Evolutionary conservation across 2,113 vertebrate genomes (phyloP), one percentile per base, ranked within the genome.

Genomic region (Nycticebus coucang): DNA sequence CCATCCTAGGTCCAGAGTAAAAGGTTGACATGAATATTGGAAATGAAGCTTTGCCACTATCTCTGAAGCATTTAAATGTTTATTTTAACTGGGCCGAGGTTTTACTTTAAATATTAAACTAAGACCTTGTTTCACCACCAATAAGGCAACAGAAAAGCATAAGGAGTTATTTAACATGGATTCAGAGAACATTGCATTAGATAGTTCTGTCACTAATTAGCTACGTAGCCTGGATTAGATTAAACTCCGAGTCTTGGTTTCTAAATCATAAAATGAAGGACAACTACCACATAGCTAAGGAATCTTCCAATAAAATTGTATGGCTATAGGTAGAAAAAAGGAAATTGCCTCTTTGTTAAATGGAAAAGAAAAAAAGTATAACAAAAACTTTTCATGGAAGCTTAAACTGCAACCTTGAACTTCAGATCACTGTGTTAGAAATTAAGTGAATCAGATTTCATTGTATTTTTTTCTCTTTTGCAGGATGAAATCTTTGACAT

Each of bases 401-500:
- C 55, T 97, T 24, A 93, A 45, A 68, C 60, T n/a, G 66, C 57
- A 81, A 84, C 64, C 75, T 37, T 71, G 81, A 93, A 93, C 81
- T 95, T 90, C 64, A 93, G 15, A 64, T 83, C 14, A 78, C 22
- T 69, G 6, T 91, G 19, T 82, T 0, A 87, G 69, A 97, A 91
- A 89, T 62, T 75, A 62, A 89, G 50, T 81, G 9, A 45, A 77
- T 93, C 45, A 71, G 15, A 80, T 89, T 95, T 91, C 72, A 97
- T 80, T 97, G 55, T 85, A 71, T 95, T 55, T 87, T 93, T 81
- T 80, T 85, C 92, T 66, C 95, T 97, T 95, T 97, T 95, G 59
- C 84, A 99, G 99, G 99, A 99, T 98, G 99, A 99, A 98, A 99
- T 99, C 96, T 99, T 99, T 98, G 99, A 99, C 97, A 99, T 99